Conservation (phyloP, 1,140 invertebrate species). For the Zaprionus kolodkinae region DNA sequence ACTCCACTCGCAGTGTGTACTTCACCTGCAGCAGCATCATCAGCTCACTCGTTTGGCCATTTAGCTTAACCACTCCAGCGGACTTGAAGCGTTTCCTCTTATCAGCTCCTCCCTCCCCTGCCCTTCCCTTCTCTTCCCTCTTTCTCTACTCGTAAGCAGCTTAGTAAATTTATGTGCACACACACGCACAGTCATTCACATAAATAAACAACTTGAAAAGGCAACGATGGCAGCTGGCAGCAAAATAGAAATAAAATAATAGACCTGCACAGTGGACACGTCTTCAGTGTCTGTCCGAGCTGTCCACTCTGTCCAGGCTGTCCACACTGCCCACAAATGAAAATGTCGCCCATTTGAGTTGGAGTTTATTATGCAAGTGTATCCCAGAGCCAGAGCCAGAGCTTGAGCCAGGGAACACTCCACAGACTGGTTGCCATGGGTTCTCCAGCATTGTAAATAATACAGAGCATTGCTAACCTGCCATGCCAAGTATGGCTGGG, state of each 20-base stretch:
- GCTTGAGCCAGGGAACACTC: not conserved
- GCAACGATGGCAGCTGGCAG: slow-evolving; percentile 38
- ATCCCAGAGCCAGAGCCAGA: slow-evolving; percentile 16
- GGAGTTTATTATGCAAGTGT: slow-evolving; percentile 68
- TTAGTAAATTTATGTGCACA: slow-evolving; percentile 72
- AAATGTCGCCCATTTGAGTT: slow-evolving; percentile 73
- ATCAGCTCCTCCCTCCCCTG: not conserved
- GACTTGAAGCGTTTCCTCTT: slow-evolving; percentile 33
- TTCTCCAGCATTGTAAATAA: slow-evolving; percentile 74
- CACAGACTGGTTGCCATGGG: not conserved
- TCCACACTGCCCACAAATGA: slow-evolving; percentile 56
- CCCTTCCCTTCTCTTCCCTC: not conserved
- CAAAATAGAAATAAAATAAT: slow-evolving; percentile 73
- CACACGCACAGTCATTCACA: slow-evolving; percentile 61
- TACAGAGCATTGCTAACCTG: slow-evolving; percentile 61
- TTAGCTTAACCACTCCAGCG: slow-evolving; percentile 44
- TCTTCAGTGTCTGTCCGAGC: slow-evolving; percentile 1
- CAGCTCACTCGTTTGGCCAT: slow-evolving; percentile 18
- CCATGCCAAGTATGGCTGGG: slow-evolving; percentile 52
- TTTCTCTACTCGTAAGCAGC: slow-evolving; percentile 40
- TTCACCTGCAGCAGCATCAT: too few relatives aligned
- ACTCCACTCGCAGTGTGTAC: not conserved
- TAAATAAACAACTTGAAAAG: slow-evolving; percentile 73
- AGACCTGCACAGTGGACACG: slow-evolving; percentile 45
- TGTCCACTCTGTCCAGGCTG: slow-evolving; percentile 1